A percentile compares a stretch with the other conserved stretches of the same genome.
Evolutionary conservation across 2,113 vertebrate species (phyloP).

Genomic region (Glaucomys volans): DNA sequence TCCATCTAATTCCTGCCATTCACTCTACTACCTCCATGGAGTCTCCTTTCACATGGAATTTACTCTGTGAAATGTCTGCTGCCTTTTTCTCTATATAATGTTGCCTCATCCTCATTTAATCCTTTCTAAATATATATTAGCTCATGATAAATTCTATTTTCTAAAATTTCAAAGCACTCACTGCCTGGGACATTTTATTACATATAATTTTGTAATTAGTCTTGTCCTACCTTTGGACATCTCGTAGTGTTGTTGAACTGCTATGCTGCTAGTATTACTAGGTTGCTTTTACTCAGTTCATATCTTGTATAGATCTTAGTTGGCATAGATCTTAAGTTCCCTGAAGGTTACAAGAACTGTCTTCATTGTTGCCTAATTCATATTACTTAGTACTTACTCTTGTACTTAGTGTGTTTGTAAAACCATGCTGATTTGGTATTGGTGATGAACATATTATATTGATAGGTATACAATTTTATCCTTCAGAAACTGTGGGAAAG

Average conservation of each 20-base stretch:
- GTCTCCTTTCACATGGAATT: not conserved
- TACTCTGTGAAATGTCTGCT: constrained; percentile 4
- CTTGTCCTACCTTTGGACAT: constrained; percentile 24
- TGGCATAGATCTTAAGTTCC: constrained; percentile 33
- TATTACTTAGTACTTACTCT: not conserved
- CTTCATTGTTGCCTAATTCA: constrained; percentile 20
- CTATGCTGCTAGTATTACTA: constrained; percentile 43
- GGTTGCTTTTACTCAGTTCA: not conserved
- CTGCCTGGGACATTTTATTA: constrained; percentile 60
- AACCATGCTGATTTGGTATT: not conserved
- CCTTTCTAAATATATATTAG: constrained; percentile 29
- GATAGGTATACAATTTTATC: constrained; percentile 3
- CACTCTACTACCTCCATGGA: not conserved
- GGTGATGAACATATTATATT: not conserved
- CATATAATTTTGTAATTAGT: constrained; percentile 66
- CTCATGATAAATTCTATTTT: constrained; percentile 12
- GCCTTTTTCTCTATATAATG: constrained; percentile 36
- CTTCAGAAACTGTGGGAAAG: constrained; percentile 56
- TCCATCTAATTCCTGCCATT: not conserved
- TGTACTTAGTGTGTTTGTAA: not conserved
- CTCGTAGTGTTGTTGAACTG: not conserved
- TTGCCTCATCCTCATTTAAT: not conserved
- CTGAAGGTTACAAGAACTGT: not conserved
- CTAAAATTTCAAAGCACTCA: constrained; percentile 54
- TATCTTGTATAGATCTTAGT: not conserved